A percentile compares a stretch with the other conserved stretches of the same genome.
These are phyloP conservation scores for Spicauda simplicius DNA, from an alignment of 2,888 invertebrate species.

Conservation along the genomic window DNA sequence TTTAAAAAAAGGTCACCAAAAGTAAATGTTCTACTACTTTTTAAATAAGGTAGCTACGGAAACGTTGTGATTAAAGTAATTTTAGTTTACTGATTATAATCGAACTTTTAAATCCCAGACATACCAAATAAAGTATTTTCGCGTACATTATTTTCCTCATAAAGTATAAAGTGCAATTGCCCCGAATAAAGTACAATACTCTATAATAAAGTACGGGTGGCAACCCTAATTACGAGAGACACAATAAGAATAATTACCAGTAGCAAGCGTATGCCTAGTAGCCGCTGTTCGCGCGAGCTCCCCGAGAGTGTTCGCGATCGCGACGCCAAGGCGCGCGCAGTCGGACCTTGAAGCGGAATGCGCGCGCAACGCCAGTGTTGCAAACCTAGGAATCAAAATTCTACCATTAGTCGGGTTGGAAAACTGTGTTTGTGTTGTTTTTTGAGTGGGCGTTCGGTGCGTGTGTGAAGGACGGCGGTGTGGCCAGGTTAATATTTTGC, in stretches of 20 bases:
- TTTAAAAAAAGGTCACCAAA: too few relatives aligned
- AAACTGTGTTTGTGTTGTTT: not conserved
- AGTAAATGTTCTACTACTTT: too few relatives aligned
- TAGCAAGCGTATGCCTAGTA: constrained; percentile 57
- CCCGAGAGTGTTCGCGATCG: constrained; percentile 75
- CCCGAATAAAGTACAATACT: too few relatives aligned
- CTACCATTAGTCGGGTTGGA: not conserved
- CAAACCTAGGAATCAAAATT: constrained; percentile 55
- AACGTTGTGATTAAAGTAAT: too few relatives aligned
- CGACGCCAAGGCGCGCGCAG: constrained; percentile 67
- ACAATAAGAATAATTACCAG: constrained; percentile 51
- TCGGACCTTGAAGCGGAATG: constrained; percentile 69
- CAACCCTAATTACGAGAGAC: too few relatives aligned
- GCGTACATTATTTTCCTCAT: too few relatives aligned
- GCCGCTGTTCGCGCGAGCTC: constrained; percentile 75
- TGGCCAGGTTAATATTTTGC: not conserved
- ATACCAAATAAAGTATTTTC: too few relatives aligned
- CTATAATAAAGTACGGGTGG: too few relatives aligned
- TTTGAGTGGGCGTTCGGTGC: not conserved
- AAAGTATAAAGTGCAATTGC: too few relatives aligned
- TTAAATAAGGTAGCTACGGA: too few relatives aligned
- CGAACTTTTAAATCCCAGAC: too few relatives aligned
- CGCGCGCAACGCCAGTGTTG: constrained; percentile 70
- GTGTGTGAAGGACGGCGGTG: not conserved
- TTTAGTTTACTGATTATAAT: too few relatives aligned